Evolutionary conservation across 92 coral and sea anemone genomes (phyloP).

Genomic region (Epizoanthus fatuus): DNA sequence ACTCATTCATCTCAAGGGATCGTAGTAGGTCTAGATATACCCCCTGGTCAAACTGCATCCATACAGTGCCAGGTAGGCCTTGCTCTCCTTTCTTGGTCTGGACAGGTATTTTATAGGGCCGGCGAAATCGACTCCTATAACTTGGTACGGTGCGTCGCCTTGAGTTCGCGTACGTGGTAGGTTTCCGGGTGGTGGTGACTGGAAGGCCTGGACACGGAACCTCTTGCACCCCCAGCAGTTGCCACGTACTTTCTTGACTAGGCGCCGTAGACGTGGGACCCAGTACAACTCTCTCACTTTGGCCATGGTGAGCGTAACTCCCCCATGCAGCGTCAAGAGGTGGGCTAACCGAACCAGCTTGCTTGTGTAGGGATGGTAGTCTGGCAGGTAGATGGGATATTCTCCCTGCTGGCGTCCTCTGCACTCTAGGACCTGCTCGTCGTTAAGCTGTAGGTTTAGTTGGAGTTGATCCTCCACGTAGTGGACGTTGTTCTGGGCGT

Average conservation of each 20-base stretch:
- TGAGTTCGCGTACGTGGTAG: not conserved
- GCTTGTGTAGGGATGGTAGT: conserved; percentile 49
- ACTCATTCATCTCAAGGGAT: conserved; percentile 23
- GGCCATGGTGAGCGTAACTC: conserved; percentile 59
- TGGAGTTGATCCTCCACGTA: conserved; percentile 36
- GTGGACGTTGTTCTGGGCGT: conserved; percentile 12
- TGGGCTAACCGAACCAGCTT: conserved; percentile 48
- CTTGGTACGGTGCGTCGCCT: not conserved
- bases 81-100: conserved; percentile 1
- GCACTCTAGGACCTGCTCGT: conserved; percentile 45
- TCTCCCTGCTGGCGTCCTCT: conserved; percentile 47
- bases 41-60: conserved; percentile 45
- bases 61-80: conserved; percentile 46
- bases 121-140: not conserved
- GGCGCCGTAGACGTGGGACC: conserved; percentile 39
- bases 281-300: conserved; percentile 52
- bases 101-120: not conserved
- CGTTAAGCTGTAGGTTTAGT: conserved; percentile 63
- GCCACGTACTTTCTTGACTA: conserved; percentile 34
- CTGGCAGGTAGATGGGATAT: conserved; percentile 46
- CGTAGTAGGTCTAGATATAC: conserved; percentile 20
- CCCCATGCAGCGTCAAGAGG: conserved; percentile 61
- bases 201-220: conserved; percentile 7
- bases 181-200: not conserved
- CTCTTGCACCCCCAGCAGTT: conserved; percentile 53